Evolutionary conservation across 2,113 vertebrate species (phyloP), one percentile per base, ranked within the genome.

Genomic region (Hypanus sabinus): DNA sequence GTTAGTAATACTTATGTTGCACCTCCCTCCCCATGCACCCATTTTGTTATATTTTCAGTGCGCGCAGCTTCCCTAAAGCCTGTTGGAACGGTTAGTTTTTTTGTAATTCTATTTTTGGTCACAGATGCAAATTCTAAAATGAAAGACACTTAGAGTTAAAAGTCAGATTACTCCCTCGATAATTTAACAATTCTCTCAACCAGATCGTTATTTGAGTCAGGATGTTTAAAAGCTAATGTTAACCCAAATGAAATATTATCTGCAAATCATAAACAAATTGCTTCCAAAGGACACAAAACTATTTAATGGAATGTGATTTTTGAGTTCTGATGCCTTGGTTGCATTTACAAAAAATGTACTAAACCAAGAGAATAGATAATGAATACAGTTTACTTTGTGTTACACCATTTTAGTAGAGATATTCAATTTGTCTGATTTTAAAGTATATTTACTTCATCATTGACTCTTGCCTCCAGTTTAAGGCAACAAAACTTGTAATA

Each of bases 221-320:
- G 81, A 85, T 46, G 81, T 85, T 85, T 85, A 85, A 57, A 85
- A 85, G 46, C 80, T 11, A 83, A 83, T 83, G 46, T 83, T 83
- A 38, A 20, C 16, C 11, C 16, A 83, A 83, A 83, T 9, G 20
- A 55, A 83, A 83, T 38, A 83, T 55, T 83, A 55, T 83, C 38
- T 55, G 55, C 55, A 83, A 57, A 57, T 20, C 22, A 83, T 57
- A 83, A 83, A 83, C 80, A 83, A 46, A 57, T 57, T 55, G 6
- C 55, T 83, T 83, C 80, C 22, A 83, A 55, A 83, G 38, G 46
- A 1, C 38, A 83, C 20, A 83, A 57, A 27, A 57, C 30, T 9
- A 83, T 81, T 81, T 55, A 83, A 10, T 55, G 55, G 46, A 27
- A 83, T 27, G 33, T 83, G 38, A 83, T 55, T 46, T n/a, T 55